Conservation (phyloP, 2,888 invertebrate species). For the Micoletzkya japonica region DNA sequence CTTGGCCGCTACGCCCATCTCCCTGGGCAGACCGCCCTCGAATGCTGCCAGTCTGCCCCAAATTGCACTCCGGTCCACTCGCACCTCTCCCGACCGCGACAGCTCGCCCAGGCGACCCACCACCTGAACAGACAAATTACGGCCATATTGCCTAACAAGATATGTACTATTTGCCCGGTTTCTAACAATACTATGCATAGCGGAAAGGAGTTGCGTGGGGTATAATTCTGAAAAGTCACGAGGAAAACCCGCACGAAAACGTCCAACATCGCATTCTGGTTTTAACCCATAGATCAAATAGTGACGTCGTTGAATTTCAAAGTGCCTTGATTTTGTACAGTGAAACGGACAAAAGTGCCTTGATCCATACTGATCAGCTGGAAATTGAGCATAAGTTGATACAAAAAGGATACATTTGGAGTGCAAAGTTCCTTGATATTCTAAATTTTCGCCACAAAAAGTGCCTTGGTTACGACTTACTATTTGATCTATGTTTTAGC, state of each 20-base stretch:
- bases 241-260: no score
- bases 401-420: neutral
- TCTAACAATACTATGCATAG: neutral
- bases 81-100: neutral
- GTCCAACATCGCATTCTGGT: no score
- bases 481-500: neutral
- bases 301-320: no score
- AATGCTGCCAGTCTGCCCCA: neutral
- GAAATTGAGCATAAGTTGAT: neutral
- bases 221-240: no score
- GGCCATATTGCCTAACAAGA: neutral
- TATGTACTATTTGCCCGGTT: no score
- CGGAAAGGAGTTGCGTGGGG: neutral
- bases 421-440: neutral
- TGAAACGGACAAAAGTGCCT: no score
- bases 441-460: neutral
- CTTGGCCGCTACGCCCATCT: slow-evolving; percentile 13
- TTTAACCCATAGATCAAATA: no score
- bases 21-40: slow-evolving; percentile 13
- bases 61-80: neutral
- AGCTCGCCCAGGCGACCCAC: slow-evolving; percentile 18
- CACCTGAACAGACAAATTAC: slow-evolving; percentile 1
- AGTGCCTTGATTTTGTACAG: neutral
- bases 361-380: no score
- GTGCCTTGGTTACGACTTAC: neutral